Evolutionary conservation across 1,140 invertebrate genomes (phyloP).

Genomic region (Brachionus koreanus): DNA sequence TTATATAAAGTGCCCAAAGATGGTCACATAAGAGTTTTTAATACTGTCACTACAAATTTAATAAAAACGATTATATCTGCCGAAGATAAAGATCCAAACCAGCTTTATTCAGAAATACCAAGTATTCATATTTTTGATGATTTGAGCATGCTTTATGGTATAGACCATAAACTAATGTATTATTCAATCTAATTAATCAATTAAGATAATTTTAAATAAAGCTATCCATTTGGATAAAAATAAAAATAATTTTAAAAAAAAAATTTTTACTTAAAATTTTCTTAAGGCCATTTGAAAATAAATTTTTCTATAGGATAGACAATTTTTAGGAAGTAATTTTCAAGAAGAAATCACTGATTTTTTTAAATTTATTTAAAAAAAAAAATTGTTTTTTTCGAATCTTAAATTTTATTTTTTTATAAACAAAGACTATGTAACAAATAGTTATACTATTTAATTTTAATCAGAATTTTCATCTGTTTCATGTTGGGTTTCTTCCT

Average conservation of each 20-base stretch:
- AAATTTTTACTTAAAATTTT: neutral
- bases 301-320: neutral
- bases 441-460: neutral
- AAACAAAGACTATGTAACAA: neutral
- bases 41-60: neutral
- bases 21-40: slow-evolving; percentile 32
- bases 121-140: neutral
- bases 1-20: neutral
- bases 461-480: neutral
- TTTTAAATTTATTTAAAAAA: neutral
- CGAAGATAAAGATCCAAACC: neutral
- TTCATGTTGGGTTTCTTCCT: slow-evolving; percentile 10
- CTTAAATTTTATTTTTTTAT: neutral
- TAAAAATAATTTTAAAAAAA: neutral
- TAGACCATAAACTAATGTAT: neutral
- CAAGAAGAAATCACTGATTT: neutral
- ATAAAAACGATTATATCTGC: slow-evolving; percentile 33
- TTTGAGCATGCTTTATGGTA: neutral
- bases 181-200: neutral
- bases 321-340: neutral
- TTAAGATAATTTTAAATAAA: neutral
- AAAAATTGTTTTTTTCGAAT: neutral
- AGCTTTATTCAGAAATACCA: slow-evolving; percentile 19
- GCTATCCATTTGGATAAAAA: neutral
- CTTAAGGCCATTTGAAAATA: neutral